Base-by-base conservation (phyloP, 2,888 invertebrate species). In the Trichopria drosophilae region DNA sequence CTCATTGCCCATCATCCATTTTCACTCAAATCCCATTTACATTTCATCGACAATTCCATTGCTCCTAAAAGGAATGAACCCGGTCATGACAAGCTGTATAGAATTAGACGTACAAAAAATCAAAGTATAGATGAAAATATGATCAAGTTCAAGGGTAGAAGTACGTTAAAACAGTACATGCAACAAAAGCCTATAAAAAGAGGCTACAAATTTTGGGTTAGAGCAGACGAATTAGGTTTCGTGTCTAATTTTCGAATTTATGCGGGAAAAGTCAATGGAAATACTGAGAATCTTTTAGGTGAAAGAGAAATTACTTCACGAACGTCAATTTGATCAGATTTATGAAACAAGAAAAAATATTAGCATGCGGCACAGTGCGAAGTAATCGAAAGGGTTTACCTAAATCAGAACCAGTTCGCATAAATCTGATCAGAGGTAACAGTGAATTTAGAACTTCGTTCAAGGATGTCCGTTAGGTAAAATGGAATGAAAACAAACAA, bases 51-150 rank as follows among this genome's bases (percentile, higher is more conserved):
- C 9, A 29, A 29, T 29, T 29, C 29, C n/a, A 29, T 29, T 29
- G 29, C 29, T 29, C 29, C 29, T 29, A 29, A 29, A 6, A 29
- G 29, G 9, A 29, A 29, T 29, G 29, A 29, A 29, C 29, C 29
- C 29, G 29, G 29, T 29, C 15, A 13, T 29, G 29, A 29, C 35
- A 35, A 15, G 15, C 15, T 35, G 6, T 35, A 35, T 35, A 13
- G 10, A 35, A 15, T 15, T 35, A 35, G 18, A 10, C 18, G 12
- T 29, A 29, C 29, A 29, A 29, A 29, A 29, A 4, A 29, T 29
- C 29, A 29, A 29, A 29, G 9, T 7, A 29, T 29, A 6, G 29
- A 29, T 15, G 29, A 29, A 29, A n/a, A n/a, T n/a, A n/a, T n/a
- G n/a, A n/a, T n/a, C n/a, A n/a, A n/a, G n/a, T n/a, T n/a, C n/a